Evolutionary conservation across 2,888 invertebrate genomes (phyloP).

Genomic region (Metacarcinus magister): DNA sequence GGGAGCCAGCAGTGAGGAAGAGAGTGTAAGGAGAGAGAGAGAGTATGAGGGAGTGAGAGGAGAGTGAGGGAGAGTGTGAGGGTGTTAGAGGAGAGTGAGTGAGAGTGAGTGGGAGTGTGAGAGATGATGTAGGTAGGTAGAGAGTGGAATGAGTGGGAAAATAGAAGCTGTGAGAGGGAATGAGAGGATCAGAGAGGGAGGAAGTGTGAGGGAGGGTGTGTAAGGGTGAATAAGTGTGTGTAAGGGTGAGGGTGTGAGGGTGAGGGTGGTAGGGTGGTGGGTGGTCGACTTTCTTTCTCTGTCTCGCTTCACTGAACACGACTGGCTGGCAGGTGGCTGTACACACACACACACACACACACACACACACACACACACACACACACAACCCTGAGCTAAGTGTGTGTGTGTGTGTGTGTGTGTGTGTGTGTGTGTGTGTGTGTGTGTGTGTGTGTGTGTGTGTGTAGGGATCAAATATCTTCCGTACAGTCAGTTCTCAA

Average conservation of each 20-base stretch:
- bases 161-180: not conserved
- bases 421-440: too few species aligned
- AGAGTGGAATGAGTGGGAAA: not conserved
- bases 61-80: not conserved
- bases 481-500: not conserved
- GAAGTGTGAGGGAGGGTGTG: not conserved
- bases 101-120: not conserved
- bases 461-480: not conserved
- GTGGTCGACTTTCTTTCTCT: constrained; percentile 57
- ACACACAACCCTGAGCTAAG: too few species aligned
- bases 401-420: too few species aligned
- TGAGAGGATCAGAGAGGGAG: not conserved
- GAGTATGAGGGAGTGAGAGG: not conserved
- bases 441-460: too few species aligned
- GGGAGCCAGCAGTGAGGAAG: not conserved
- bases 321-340: not conserved
- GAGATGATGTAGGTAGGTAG: not conserved
- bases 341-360: not conserved
- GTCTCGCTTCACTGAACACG: constrained; percentile 56
- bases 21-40: not conserved
- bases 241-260: not conserved
- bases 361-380: not conserved
- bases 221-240: not conserved
- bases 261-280: not conserved
- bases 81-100: not conserved